Conservation (phyloP, 2,888 invertebrate species). For the Hyposoter dolosus region DNA sequence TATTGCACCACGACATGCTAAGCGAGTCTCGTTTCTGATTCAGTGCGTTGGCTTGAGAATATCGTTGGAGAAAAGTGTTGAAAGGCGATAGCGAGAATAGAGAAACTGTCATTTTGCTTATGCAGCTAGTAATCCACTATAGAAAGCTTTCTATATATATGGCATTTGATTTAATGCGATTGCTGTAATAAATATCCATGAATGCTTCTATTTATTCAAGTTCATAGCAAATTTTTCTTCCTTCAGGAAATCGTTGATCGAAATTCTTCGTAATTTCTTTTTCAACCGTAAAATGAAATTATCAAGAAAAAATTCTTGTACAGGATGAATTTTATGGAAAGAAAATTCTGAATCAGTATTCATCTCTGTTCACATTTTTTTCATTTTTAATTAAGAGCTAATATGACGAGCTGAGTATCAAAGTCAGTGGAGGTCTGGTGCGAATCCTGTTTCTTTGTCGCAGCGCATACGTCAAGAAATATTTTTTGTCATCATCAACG, state of each 20-base stretch:
- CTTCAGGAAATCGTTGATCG: background rate
- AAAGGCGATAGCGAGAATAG: conserved; percentile 58
- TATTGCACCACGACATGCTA: conserved; percentile 63
- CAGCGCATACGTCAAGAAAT: conserved; percentile 71
- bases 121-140: conserved; percentile 16
- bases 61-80: conserved; percentile 48
- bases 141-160: conserved; percentile 27
- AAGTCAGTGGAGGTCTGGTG: conserved; percentile 46
- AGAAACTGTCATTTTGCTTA: conserved; percentile 37
- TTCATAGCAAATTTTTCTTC: background rate
- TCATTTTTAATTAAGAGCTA: background rate
- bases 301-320: background rate
- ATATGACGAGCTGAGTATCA: background rate
- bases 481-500: conserved; percentile 58
- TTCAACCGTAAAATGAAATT: background rate
- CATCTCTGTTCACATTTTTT: background rate
- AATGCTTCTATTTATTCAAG: conserved; percentile 29
- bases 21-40: conserved; percentile 49
- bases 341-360: background rate
- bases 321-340: background rate
- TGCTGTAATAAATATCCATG: conserved; percentile 31
- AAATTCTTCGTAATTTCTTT: background rate
- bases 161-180: conserved; percentile 21
- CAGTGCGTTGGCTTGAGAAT: conserved; percentile 6
- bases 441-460: conserved; percentile 75